Percentiles rank a stretch among this genome's conserved stretches.
These are phyloP conservation scores for Cyprinodon tularosa DNA, from an alignment of 2,113 vertebrate genomes.

Conservation along the genomic window DNA sequence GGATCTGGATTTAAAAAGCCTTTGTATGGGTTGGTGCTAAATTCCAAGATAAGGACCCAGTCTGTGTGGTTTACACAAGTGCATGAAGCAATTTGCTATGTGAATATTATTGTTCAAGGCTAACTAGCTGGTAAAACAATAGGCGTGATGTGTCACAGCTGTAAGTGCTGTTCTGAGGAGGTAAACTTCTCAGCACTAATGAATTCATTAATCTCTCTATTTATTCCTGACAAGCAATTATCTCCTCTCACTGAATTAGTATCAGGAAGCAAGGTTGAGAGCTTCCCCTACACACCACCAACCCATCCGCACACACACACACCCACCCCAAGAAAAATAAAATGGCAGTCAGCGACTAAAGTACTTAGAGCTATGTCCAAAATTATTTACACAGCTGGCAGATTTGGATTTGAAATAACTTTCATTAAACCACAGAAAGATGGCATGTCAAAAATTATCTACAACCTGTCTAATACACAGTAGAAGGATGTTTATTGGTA, in stretches of 20 bases:
- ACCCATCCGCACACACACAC: background rate
- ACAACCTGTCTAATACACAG: too few relatives aligned
- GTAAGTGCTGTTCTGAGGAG: slow-evolving; percentile 66
- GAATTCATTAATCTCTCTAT: slow-evolving; percentile 80
- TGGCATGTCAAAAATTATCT: too few relatives aligned
- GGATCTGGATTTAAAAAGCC: slow-evolving; percentile 82
- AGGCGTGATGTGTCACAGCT: slow-evolving; percentile 74
- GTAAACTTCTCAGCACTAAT: slow-evolving; percentile 71
- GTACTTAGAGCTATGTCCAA: too few relatives aligned
- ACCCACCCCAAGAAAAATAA: slow-evolving; percentile 1
- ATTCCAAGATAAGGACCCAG: slow-evolving; percentile 51
- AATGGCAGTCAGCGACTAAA: background rate
- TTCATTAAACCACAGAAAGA: too few relatives aligned
- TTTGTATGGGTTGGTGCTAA: slow-evolving; percentile 78
- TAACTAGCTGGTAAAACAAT: slow-evolving; percentile 77
- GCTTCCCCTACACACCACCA: slow-evolving; percentile 3
- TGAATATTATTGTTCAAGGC: slow-evolving; percentile 75
- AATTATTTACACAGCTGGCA: too few relatives aligned
- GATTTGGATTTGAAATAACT: too few relatives aligned
- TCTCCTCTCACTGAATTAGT: slow-evolving; percentile 60
- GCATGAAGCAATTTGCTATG: slow-evolving; percentile 61
- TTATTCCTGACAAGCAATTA: slow-evolving; percentile 78
- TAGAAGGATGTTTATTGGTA: too few relatives aligned
- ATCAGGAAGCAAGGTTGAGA: slow-evolving; percentile 62
- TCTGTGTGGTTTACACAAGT: slow-evolving; percentile 44